phyloP scores from a whole-genome alignment of 2,797 vertebrate species.

The Kryptopterus vitreolus region DNA sequence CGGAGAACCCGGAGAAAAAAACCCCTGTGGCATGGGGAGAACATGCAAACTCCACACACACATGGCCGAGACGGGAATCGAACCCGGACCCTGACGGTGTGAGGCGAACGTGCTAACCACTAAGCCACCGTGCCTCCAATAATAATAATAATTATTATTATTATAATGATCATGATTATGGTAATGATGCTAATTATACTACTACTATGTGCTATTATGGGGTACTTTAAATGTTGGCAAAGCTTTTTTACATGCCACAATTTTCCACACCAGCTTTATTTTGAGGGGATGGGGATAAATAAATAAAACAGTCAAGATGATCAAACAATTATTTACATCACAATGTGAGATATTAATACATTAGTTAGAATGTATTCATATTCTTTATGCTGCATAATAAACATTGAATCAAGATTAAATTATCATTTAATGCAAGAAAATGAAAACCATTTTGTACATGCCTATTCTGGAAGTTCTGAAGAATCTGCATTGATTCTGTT shows the following conservation, averaged over 20 bases:
- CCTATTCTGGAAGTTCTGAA: too few relatives aligned
- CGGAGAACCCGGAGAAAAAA: too few relatives aligned
- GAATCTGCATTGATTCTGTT: background rate
- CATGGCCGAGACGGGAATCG: too few relatives aligned
- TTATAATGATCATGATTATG: background rate
- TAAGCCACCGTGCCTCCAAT: too few relatives aligned
- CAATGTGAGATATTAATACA: background rate
- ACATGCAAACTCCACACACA: too few relatives aligned
- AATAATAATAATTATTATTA: too few relatives aligned
- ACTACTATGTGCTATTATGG: background rate
- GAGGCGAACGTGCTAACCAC: too few relatives aligned
- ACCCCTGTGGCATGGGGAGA: too few relatives aligned
- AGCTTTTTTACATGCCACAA: background rate
- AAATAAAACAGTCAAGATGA: background rate
- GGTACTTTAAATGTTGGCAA: background rate
- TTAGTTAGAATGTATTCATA: background rate
- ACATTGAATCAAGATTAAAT: too few relatives aligned
- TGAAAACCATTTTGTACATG: too few relatives aligned
- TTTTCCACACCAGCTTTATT: background rate
- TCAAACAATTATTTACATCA: background rate
- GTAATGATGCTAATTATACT: background rate
- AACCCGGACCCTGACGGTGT: too few relatives aligned
- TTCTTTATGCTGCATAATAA: background rate
- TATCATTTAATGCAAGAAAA: too few relatives aligned
- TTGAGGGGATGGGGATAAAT: background rate